These are phyloP conservation scores for Seriola dumerili DNA, from an alignment of 2,113 vertebrate genomes.

Conservation along the genomic window DNA sequence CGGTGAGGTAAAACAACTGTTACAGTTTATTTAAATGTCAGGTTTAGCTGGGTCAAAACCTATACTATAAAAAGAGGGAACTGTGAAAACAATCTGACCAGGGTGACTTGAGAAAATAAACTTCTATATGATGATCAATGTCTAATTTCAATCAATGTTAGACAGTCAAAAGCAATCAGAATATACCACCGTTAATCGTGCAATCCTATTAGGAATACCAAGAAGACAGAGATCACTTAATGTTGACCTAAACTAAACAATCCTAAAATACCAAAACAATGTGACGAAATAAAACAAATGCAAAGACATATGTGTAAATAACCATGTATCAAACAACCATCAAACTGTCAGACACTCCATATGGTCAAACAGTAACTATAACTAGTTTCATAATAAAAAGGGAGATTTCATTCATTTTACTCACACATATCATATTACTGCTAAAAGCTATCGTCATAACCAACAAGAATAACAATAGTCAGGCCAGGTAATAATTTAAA, in stretches of 20 bases:
- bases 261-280: constrained; percentile 21
- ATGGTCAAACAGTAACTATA: constrained; percentile 11
- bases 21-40: constrained; percentile 1
- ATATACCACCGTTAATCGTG: not conserved
- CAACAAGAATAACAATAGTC: not conserved
- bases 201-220: constrained; percentile 21
- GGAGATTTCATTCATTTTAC: constrained; percentile 29
- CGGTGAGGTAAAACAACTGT: not conserved
- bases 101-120: not conserved
- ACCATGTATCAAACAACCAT: not conserved
- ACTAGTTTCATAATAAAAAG: constrained; percentile 26
- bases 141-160: not conserved
- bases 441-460: not conserved
- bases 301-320: not conserved
- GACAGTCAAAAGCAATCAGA: not conserved
- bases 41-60: not conserved
- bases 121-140: not conserved
- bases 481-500: not conserved
- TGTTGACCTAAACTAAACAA: not conserved
- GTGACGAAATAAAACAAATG: not conserved
- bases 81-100: not conserved
- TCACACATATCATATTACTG: not conserved
- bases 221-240: constrained; percentile 3
- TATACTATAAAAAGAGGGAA: not conserved
- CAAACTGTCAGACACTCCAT: not conserved